Base-by-base conservation (phyloP, 2,797 vertebrate species). In the Cuculus canorus region DNA sequence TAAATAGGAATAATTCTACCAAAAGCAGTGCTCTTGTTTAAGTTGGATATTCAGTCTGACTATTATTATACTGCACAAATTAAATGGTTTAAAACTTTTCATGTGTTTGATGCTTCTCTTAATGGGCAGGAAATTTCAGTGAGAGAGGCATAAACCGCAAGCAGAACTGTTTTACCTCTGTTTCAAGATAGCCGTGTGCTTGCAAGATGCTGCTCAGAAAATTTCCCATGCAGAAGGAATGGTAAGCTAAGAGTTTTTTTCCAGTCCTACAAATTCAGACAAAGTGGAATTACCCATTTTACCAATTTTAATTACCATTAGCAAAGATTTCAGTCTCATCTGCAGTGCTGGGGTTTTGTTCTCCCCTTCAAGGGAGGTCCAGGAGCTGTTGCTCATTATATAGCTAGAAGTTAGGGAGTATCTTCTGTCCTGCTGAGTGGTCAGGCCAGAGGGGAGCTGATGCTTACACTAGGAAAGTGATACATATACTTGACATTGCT, bases 311-410 rank as follows among this genome's bases (percentile, higher is more conserved):
- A n/a, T n/a, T n/a, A n/a, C n/a, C n/a, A n/a, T 7, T 48, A 33
- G 35, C 1, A 11, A 39, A 90, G 9, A 4, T 64, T 86, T 60
- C 60, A 59, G 16, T 71, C 32, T 83, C 45, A 11, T 32, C 53
- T 81, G 27, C 17, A 54, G 23, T 50, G 28, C 28, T 73, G 81
- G n/a, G 59, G 28, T 82, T 92, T 84, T 75, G 17, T 45, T 86
- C n/a, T 83, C 9, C 19, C 23, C 3, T 71, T 10, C 37, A 9
- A 0, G 0, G 16, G 10, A 8, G 3, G 2, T 86, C 35, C 48
- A 50, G 66, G 61, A 78, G 14, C 22, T 83, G 28, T 32, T 53
- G 9, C 57, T 81, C 53, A 45, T 73, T 54, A 59, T 11, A 19
- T 10, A 63, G 64, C 54, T 50, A 22, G 7, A 76, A 72, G 7